Evolutionary conservation across 2,888 invertebrate genomes (phyloP).

Genomic region (Parnassius apollo): DNA sequence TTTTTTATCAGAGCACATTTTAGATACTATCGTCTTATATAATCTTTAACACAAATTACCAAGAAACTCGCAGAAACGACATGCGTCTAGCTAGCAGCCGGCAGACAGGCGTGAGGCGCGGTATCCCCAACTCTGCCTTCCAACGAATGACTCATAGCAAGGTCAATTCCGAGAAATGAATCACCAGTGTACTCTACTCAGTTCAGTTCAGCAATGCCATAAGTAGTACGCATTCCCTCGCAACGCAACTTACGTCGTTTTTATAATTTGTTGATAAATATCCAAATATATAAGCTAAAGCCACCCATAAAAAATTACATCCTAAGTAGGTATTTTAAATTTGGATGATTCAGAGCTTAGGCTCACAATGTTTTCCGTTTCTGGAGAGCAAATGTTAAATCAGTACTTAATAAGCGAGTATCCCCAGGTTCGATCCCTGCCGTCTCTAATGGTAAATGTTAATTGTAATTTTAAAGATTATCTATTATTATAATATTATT

Average conservation of each 20-base stretch:
- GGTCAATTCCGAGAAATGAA: conserved; percentile 82
- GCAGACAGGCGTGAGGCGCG: conserved; percentile 80
- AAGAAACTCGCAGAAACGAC: conserved; percentile 60
- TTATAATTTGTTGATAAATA: conserved; percentile 43
- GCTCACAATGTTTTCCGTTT: neutral
- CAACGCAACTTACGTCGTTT: conserved; percentile 54
- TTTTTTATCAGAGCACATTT: conserved; percentile 46
- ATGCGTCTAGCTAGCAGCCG: conserved; percentile 71
- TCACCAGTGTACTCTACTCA: conserved; percentile 76
- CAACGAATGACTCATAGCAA: conserved; percentile 82
- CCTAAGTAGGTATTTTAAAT: neutral
- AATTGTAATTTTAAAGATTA: too few species aligned
- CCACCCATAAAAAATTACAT: too few species aligned
- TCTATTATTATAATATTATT: too few species aligned
- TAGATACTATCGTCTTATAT: conserved; percentile 42
- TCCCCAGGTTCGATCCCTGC: too few species aligned
- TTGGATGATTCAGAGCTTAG: neutral
- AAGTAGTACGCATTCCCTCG: conserved; percentile 72
- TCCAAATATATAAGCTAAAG: conserved; percentile 11
- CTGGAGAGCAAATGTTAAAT: too few species aligned
- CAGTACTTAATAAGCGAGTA: too few species aligned
- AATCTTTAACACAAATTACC: conserved; percentile 48
- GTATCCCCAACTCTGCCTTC: conserved; percentile 82
- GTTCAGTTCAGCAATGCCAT: conserved; percentile 75
- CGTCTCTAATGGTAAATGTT: too few species aligned